Evolutionary conservation across 2,888 invertebrate genomes (phyloP), one percentile per base, ranked within the genome.

Genomic region (Caenorhabditis parvicauda): DNA sequence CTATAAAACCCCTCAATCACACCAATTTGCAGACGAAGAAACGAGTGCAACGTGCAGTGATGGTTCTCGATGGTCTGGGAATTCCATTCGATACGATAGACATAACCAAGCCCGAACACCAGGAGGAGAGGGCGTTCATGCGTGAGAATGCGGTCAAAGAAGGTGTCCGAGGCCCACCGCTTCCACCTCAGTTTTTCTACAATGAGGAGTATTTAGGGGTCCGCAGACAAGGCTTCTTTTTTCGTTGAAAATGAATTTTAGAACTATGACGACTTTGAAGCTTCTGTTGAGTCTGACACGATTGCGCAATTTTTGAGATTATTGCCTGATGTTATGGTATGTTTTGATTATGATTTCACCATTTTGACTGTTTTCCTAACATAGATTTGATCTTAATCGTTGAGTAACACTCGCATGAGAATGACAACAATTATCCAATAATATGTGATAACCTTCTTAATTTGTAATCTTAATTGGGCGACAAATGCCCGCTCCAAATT

Each of bases 141-240:
- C 90, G 91, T 83, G 88, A 87, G 79, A 90, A 91, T 82, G 83
- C 83, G 42, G 81, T 82, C 51, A 62, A 76, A 5, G 60, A 67
- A 22, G 64, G 61, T 9, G 39, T 59, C 1, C 62, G 63, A 37
- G 73, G 75, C 37, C 72, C 72, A 29, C 70, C 82, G 3, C 60
- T 92, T 78, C 92, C 94, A 42, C 95, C 95, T 56, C 96, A 96
- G 84, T 86, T 96, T 74, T 95, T 94, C 83, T 90, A 91, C 81
- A 92, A 90, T 64, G 89, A 89, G 12, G 88, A 89, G 68, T 93
- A 92, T 82, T 91, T 92, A 81, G 95, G 95, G 82, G 92, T 92
- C 85, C 86, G 59, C 27, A 38, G 9, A 9, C 45, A 35, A 27
- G 6, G 12, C 12, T 17, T 37, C 24, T 64, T 37, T 12, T n/a